These are phyloP conservation scores for Melinopterus prodromus DNA, from an alignment of 2,888 invertebrate genomes.

Conservation along the genomic window DNA sequence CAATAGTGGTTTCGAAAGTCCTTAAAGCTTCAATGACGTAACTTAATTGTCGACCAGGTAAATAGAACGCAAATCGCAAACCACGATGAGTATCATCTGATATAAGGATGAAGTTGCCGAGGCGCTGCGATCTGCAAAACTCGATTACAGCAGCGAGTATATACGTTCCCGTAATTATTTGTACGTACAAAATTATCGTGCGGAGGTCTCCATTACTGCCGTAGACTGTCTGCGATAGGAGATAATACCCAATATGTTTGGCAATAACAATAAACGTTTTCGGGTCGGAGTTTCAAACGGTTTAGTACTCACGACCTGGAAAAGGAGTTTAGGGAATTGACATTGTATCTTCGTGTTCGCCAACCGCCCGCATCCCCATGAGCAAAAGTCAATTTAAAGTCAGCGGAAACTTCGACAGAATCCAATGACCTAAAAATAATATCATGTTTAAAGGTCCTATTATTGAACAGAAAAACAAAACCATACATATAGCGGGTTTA, in stretches of 20 bases:
- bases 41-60: not conserved
- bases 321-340: not conserved
- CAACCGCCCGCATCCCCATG: not conserved
- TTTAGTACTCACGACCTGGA: not conserved
- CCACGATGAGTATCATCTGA: not conserved
- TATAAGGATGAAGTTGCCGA: not conserved
- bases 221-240: not conserved
- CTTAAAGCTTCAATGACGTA: not conserved
- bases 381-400: not conserved
- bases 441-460: not conserved
- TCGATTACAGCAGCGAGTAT: not conserved
- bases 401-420: not conserved
- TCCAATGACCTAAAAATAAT: not conserved
- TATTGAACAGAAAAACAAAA: not conserved
- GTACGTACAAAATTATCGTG: not conserved
- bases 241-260: not conserved
- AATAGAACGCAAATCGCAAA: not conserved
- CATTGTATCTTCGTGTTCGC: not conserved
- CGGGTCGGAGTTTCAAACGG: conserved; percentile 4
- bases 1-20: too few species aligned
- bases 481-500: too few species aligned
- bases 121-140: not conserved
- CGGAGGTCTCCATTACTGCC: not conserved
- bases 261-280: conserved; percentile 4
- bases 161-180: not conserved